A percentile compares a stretch with the other conserved stretches of the same genome.
Conservation (phyloP, 30 jellyfish, hydroid and myxozoan genomes). For the Pseudorhiza aurosa region DNA sequence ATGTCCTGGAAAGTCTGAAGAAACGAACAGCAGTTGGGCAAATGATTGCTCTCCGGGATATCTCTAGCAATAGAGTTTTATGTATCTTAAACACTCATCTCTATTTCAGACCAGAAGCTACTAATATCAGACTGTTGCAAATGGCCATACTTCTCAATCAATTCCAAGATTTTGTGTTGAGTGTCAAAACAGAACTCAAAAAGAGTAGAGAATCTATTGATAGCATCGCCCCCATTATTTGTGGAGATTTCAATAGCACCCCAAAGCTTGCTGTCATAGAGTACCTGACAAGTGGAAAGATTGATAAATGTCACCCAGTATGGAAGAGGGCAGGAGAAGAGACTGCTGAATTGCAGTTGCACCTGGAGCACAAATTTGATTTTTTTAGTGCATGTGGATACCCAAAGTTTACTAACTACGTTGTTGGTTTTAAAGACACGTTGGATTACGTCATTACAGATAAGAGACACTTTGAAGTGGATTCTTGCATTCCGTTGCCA, state of each 20-base stretch:
- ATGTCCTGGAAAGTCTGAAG: constrained; percentile 46
- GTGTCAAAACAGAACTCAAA: constrained; percentile 1
- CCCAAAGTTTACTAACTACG: constrained; percentile 85
- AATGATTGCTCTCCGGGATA: constrained; percentile 63
- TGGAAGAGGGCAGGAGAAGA: constrained; percentile 47
- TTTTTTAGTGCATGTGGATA: constrained; percentile 82
- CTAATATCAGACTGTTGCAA: constrained; percentile 79
- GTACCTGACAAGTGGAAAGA: constrained; percentile 32
- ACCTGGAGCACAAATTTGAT: constrained; percentile 32
- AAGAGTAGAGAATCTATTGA: not conserved
- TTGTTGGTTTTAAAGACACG: constrained; percentile 80
- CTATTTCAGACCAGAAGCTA: constrained; percentile 76
- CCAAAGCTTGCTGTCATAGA: constrained; percentile 73
- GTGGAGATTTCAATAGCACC: constrained; percentile 91
- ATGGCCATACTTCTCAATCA: constrained; percentile 64
- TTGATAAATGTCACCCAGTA: constrained; percentile 38
- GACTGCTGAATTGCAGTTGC: constrained; percentile 13
- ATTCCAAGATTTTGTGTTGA: constrained; percentile 20
- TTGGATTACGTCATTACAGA: constrained; percentile 79
- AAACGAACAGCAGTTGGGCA: constrained; percentile 88
- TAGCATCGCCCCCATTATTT: constrained; percentile 50
- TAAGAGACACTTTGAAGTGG: constrained; percentile 31
- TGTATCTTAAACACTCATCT: constrained; percentile 89
- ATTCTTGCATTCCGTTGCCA: constrained; percentile 81
- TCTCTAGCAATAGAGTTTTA: constrained; percentile 20